Conservation (phyloP, 2,888 invertebrate genomes). For the Galeruca laticollis region DNA sequence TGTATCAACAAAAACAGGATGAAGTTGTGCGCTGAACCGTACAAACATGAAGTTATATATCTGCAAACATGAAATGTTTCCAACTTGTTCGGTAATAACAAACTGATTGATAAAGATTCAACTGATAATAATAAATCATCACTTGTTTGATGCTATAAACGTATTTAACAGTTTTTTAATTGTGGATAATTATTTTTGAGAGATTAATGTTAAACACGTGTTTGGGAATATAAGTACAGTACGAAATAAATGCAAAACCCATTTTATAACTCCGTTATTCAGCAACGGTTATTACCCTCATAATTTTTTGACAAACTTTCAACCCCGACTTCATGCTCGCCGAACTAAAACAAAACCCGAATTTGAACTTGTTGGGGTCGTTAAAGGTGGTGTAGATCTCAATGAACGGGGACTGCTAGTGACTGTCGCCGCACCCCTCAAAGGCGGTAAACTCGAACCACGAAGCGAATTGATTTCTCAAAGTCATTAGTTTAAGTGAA, state of each 20-base stretch:
- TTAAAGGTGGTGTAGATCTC: conserved; percentile 2
- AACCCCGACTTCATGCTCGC: conserved; percentile 1
- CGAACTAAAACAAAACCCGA: conserved; percentile 18
- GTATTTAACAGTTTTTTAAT: no score
- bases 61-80: no score
- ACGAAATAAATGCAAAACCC: neutral
- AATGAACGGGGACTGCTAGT: neutral
- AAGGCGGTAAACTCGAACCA: neutral
- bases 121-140: no score
- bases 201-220: no score
- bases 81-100: no score
- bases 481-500: conserved; percentile 38
- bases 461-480: conserved; percentile 35
- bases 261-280: neutral
- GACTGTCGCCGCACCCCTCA: conserved; percentile 4
- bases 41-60: no score
- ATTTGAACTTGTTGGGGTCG: conserved; percentile 12
- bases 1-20: no score
- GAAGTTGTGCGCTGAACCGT: no score
- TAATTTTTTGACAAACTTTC: conserved; percentile 7
- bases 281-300: conserved; percentile 7
- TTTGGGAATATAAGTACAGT: neutral
- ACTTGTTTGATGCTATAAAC: no score
- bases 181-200: no score
- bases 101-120: no score